Evolutionary conservation across 2,113 vertebrate species (phyloP).

Genomic region (Podilymbus podiceps): DNA sequence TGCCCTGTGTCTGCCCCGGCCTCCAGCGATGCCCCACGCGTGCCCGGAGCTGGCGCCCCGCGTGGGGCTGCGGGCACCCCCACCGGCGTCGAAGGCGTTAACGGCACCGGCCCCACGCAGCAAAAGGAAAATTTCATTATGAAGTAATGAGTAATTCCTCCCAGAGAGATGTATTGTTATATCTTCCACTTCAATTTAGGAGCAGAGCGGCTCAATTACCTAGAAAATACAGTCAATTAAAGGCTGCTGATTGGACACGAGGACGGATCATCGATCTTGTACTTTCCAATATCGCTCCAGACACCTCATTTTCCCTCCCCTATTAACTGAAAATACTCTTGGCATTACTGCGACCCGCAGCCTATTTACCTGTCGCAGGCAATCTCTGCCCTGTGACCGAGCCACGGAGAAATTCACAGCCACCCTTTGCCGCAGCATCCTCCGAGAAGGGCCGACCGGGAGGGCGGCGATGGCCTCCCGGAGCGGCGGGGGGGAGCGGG

Average conservation of each 20-base stretch:
- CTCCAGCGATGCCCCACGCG: not conserved
- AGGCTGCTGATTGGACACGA: slow-evolving; percentile 87
- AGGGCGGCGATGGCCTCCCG: not conserved
- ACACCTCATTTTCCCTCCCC: slow-evolving; percentile 90
- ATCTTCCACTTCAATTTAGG: slow-evolving; percentile 84
- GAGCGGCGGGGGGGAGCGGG: not conserved
- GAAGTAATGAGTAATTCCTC: slow-evolving; percentile 81
- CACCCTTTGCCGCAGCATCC: not conserved
- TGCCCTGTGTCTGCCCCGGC: not conserved
- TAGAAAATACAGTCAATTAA: slow-evolving; percentile 94
- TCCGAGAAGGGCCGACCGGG: not conserved
- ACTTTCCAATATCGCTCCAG: slow-evolving; percentile 88
- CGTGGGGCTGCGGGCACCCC: not conserved
- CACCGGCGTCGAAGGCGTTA: slow-evolving; percentile 11
- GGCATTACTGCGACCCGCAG: slow-evolving; percentile 81
- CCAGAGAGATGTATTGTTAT: slow-evolving; percentile 81
- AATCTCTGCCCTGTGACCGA: slow-evolving; percentile 78
- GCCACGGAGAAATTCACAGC: slow-evolving; percentile 46
- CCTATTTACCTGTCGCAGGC: slow-evolving; percentile 92
- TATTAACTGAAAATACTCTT: slow-evolving; percentile 92
- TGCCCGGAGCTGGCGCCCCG: not conserved
- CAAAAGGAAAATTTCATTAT: slow-evolving; percentile 83
- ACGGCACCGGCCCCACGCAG: slow-evolving; percentile 41
- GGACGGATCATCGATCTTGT: slow-evolving; percentile 90
- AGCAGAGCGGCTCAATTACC: slow-evolving; percentile 84